Evolutionary conservation across 2,797 vertebrate genomes (phyloP).

Genomic region (Ispidina picta): DNA sequence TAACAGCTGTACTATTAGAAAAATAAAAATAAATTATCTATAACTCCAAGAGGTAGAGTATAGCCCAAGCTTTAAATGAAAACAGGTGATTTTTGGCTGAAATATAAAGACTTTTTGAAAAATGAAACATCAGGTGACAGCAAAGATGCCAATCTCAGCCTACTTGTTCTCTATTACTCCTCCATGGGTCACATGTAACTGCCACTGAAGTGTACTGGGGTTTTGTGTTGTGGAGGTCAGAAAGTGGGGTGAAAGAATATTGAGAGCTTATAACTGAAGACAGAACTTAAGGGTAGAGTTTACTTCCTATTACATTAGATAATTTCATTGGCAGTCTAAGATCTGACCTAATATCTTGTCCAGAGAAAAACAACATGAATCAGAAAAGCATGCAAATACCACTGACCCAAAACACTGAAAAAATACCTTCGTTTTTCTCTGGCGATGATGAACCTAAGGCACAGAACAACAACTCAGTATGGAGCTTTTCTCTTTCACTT

Average conservation of each 20-base stretch:
- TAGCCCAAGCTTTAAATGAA: not conserved
- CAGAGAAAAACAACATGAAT: constrained; percentile 78
- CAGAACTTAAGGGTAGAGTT: not conserved
- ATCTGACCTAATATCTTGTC: constrained; percentile 56
- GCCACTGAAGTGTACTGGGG: not conserved
- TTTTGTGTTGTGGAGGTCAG: not conserved
- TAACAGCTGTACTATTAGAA: not conserved
- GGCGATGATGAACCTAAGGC: constrained; percentile 98
- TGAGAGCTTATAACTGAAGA: constrained; percentile 53
- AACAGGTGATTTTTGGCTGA: not conserved
- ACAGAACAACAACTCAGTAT: constrained; percentile 85
- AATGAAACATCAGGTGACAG: not conserved
- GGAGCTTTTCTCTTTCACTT: constrained; percentile 61
- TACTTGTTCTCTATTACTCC: not conserved
- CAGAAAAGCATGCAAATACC: constrained; percentile 80
- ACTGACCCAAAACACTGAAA: constrained; percentile 80
- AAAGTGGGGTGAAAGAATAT: constrained; percentile 55
- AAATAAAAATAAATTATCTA: not conserved
- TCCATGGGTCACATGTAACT: not conserved
- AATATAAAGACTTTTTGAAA: not conserved
- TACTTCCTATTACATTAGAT: not conserved
- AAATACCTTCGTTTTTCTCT: constrained; percentile 98
- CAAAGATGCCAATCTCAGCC: not conserved
- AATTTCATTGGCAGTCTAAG: constrained; percentile 55
- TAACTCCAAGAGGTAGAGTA: not conserved